Base-by-base conservation (phyloP, 1,140 invertebrate species). In the Xylocopa sonorina region DNA sequence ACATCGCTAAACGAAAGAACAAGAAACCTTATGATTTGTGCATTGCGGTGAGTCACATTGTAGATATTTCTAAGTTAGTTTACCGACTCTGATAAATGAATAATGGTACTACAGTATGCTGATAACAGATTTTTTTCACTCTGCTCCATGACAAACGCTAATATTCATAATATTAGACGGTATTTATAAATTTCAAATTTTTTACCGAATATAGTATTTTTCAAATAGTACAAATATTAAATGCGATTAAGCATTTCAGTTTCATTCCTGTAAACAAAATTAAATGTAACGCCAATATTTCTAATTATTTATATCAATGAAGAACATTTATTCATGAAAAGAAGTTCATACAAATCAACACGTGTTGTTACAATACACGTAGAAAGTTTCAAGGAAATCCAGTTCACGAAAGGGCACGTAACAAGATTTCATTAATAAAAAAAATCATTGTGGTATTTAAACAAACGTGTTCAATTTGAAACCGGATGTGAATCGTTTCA, bases 361-460 rank as follows among this genome's bases (percentile, higher is more conserved):
- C 9, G 10, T 27, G 10, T 3, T 5, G 3, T 46, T 60, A 64
- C 12, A 27, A 41, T 43, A 6, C 3, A 12, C 12, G 21, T 75
- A 55, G 50, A 75, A 75, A 55, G 50, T 67, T n/a, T 66, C 73
- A 75, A 75, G 73, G 73, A 75, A 75, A 67, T 43, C 62, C 27
- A 55, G 62, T 75, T 55, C 21, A 55, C 43, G n/a, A 75, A 66
- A 67, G 34, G 18, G 16, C n/a, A 38, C 34, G 10, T 7, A 29
- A 51, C 46, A 21, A n/a, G 34, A 38, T 53, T 64, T 64, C 18
- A 50, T 41, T 63, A n/a, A 41, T 64, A 10, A 53, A 74, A 50
- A 51, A 41, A 51, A 64, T 4, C 4, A 1, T 9, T 1, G 3
- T 50, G 58, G 24, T 27, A 74, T 63, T 74, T 63, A 4, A 64